Conservation (phyloP, 2,888 invertebrate genomes). For the Bombylius major region DNA sequence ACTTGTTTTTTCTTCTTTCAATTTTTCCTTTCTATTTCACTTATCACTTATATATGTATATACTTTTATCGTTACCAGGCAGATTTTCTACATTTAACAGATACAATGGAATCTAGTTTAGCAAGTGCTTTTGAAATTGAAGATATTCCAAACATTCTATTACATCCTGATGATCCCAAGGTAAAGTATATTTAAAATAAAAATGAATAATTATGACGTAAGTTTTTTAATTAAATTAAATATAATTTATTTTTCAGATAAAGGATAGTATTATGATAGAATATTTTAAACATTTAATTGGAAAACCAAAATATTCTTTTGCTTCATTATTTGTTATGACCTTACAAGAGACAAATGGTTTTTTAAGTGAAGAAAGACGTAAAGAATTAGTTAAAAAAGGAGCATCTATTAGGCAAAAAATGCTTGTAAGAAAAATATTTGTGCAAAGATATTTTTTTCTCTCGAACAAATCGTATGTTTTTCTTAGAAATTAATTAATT, state of each 20-base stretch:
- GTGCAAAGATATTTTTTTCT: too few species aligned
- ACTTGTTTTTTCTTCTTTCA: too few species aligned
- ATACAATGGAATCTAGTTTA: conserved; percentile 1
- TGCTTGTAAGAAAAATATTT: conserved; percentile 31
- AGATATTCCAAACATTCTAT: conserved; percentile 13
- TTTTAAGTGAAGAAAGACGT: conserved; percentile 30
- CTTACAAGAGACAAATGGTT: conserved; percentile 33
- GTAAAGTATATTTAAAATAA: conserved; percentile 4
- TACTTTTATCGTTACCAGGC: neutral
- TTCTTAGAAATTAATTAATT: conserved; percentile 11
- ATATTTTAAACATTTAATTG: conserved; percentile 25
- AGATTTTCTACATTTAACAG: neutral
- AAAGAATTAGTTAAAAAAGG: conserved; percentile 28
- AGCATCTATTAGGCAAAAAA: conserved; percentile 29
- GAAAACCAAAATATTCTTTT: conserved; percentile 37
- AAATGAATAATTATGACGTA: neutral
- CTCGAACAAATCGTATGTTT: too few species aligned
- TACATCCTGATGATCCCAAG: conserved; percentile 12
- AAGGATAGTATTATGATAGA: conserved; percentile 26
- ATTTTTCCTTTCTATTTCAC: too few species aligned
- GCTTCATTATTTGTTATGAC: conserved; percentile 40
- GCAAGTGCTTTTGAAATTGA: neutral
- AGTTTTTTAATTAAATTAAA: neutral
- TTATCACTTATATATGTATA: neutral
- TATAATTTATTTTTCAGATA: conserved; percentile 23